Percentiles rank a stretch among this genome's conserved stretches.
These are phyloP conservation scores for Semotilus atromaculatus DNA, from an alignment of 2,797 vertebrate genomes.

Conservation along the genomic window DNA sequence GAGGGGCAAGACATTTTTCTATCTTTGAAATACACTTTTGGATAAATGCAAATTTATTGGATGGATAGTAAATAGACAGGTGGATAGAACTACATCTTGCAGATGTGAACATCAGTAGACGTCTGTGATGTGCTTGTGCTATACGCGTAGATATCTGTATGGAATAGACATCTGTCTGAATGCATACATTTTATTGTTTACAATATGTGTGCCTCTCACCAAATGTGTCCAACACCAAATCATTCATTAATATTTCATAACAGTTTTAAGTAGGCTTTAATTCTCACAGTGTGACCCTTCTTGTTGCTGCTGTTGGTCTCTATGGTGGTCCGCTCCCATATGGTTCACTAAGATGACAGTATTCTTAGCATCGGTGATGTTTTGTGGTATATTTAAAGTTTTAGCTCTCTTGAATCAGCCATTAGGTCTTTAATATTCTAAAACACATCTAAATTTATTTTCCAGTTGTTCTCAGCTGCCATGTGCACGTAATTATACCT, in stretches of 20 bases:
- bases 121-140: background rate
- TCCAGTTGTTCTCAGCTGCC: background rate
- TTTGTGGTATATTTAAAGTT: background rate
- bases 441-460: background rate
- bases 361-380: background rate
- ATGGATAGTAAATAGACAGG: too few relatives aligned
- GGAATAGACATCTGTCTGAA: background rate
- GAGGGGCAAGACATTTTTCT: background rate
- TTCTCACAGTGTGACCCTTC: background rate
- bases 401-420: background rate
- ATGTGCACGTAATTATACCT: background rate
- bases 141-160: background rate
- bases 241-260: slow-evolving; percentile 22
- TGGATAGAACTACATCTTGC: background rate
- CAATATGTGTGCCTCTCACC: background rate
- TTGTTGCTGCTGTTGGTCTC: background rate
- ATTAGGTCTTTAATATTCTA: background rate
- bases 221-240: background rate
- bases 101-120: background rate
- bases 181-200: background rate
- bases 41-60: background rate
- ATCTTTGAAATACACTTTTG: background rate
- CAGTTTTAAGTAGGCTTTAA: background rate
- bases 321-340: background rate
- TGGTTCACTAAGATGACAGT: background rate